Conservation (phyloP, 2,113 vertebrate genomes). For the Mormyrus lacerda region DNA sequence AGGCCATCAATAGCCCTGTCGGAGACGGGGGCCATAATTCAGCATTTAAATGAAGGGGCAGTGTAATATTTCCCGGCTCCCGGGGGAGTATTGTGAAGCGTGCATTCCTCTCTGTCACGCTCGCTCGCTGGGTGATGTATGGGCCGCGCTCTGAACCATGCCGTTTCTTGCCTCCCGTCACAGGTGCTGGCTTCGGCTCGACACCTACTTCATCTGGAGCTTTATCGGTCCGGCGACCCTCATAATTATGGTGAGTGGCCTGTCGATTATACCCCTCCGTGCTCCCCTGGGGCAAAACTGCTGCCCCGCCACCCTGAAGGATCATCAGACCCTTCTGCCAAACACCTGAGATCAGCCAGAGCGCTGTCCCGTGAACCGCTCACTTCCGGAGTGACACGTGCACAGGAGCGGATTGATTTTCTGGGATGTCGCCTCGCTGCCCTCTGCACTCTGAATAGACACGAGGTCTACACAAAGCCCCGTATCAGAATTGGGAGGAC, state of each 20-base stretch:
- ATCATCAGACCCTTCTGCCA: slow-evolving; percentile 58
- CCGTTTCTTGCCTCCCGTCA: slow-evolving; percentile 59
- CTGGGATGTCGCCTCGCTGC: background rate
- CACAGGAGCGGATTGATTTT: background rate
- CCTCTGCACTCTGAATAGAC: background rate
- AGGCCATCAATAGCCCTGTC: slow-evolving; percentile 59
- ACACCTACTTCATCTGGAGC: slow-evolving; percentile 99
- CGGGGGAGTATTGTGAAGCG: slow-evolving; percentile 54
- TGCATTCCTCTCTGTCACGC: slow-evolving; percentile 69
- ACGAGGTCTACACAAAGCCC: background rate
- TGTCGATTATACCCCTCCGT: slow-evolving; percentile 68
- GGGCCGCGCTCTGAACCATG: slow-evolving; percentile 53
- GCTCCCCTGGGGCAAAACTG: slow-evolving; percentile 65
- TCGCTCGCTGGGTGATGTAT: slow-evolving; percentile 61
- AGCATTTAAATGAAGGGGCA: slow-evolving; percentile 66
- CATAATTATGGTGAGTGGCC: slow-evolving; percentile 95
- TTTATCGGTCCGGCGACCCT: slow-evolving; percentile 98
- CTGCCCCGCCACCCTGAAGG: slow-evolving; percentile 37
- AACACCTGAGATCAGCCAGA: slow-evolving; percentile 38
- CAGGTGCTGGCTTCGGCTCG: slow-evolving; percentile 98
- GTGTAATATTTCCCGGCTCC: slow-evolving; percentile 70
- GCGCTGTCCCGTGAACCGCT: background rate
- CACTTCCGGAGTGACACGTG: background rate
- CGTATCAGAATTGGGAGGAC: background rate
- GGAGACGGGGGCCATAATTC: slow-evolving; percentile 63